Base-by-base conservation (phyloP, 2,797 vertebrate species). In the Hippoglossus hippoglossus region DNA sequence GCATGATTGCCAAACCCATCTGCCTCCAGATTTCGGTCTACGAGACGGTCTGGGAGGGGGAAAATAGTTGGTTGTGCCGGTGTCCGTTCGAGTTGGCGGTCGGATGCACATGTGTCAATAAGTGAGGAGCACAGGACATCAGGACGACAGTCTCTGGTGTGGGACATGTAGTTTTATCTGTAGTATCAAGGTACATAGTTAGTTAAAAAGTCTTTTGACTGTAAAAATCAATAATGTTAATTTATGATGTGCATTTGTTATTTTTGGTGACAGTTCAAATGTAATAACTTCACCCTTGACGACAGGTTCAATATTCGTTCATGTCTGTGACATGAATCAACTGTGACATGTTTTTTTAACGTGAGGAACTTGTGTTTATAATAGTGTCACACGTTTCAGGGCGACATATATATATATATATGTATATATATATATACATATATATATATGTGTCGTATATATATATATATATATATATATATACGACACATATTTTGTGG, bases 91-190 rank as follows among this genome's bases (percentile, higher is more conserved):
- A 64, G 0, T 19, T 91, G 25, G 26, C 80, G 2, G 84, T 89
- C 0, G 86, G 80, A 11, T 91, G 89, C 15, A 86, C 86, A 0
- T 89, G 83, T 24, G 62, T 88, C 28, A 6, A 58, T 3, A 4
- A 4, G 9, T 26, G 8, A 31, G 0, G 31, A 52, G 26, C 19
- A 6, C 21, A 0, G 0, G 2, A 66, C 22, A 46, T 18, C 3
- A 22, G 11, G 9, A 22, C n/a, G 19, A 5, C 34, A 2, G 28
- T 8, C 28, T 31, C 28, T 8, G 28, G 28, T 31, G 28, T 31
- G 9, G 31, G 2, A 8, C 31, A 34, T 34, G 31, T 34, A 31
- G 28, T 31, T 31, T 31, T 7, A 34, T 11, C 31, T 34, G 31
- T 10, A 34, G 9, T 34, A 34, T 34, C 31, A 34, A 34, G 10